A percentile compares a stretch with the other conserved stretches of the same genome.
These are phyloP conservation scores for Plagiodera versicolora DNA, from an alignment of 2,888 invertebrate genomes.

Conservation along the genomic window DNA sequence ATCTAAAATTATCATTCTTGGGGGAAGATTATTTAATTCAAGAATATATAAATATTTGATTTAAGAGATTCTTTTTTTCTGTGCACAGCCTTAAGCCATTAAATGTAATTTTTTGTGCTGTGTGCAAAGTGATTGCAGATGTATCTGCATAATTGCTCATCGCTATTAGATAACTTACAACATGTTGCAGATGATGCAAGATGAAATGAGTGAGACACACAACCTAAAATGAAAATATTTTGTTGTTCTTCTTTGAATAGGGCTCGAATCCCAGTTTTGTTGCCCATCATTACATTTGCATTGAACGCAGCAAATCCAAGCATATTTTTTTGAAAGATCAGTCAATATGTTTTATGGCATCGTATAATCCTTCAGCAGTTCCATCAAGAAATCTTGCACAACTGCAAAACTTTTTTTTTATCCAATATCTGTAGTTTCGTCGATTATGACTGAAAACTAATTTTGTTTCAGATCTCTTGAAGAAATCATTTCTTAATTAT, in stretches of 20 bases:
- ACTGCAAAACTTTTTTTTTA: not conserved
- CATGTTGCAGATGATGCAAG: constrained; percentile 11
- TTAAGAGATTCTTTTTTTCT: no score
- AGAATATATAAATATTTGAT: no score
- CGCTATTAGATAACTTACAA: constrained; percentile 6
- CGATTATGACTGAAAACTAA: not conserved
- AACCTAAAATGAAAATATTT: constrained; percentile 13
- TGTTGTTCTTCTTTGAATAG: constrained; percentile 4
- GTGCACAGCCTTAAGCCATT: no score
- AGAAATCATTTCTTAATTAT: not conserved
- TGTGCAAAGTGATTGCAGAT: no score
- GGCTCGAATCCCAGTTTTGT: constrained; percentile 1
- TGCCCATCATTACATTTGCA: constrained; percentile 8
- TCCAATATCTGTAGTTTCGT: constrained; percentile 2
- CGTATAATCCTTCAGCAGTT: not conserved
- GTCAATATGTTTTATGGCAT: constrained; percentile 2
- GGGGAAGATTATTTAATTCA: no score
- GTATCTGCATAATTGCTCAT: no score
- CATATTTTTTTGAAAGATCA: not conserved
- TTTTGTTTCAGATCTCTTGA: not conserved
- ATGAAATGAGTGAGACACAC: constrained; percentile 6
- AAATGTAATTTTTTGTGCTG: no score
- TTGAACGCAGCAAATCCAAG: constrained; percentile 1
- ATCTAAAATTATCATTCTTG: no score
- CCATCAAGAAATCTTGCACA: constrained; percentile 4